phyloP scores from a whole-genome alignment of 1,140 invertebrate species.

The Pseudachorutes palmiensis region DNA sequence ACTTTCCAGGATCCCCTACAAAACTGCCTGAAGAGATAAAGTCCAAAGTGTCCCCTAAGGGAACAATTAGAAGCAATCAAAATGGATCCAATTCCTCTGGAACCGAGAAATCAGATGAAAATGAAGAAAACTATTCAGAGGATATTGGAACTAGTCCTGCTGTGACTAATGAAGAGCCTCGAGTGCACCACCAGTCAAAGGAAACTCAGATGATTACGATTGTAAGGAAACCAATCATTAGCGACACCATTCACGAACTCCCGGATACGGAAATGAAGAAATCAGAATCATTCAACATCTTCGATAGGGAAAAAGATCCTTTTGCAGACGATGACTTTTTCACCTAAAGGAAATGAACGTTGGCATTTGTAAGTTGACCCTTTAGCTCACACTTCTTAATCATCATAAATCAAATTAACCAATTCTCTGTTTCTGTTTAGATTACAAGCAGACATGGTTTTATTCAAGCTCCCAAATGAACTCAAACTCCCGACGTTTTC shows the following conservation, averaged over 20 bases:
- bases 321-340: constrained; percentile 38
- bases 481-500: too few relatives aligned
- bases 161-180: neutral
- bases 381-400: too few relatives aligned
- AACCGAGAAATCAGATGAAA: neutral
- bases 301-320: constrained; percentile 32
- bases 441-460: too few relatives aligned
- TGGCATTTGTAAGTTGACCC: too few relatives aligned
- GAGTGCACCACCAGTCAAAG: neutral
- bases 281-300: constrained; percentile 37
- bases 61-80: neutral
- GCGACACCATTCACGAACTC: constrained; percentile 1
- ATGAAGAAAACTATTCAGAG: constrained; percentile 8
- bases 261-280: constrained; percentile 32
- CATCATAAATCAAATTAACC: too few relatives aligned
- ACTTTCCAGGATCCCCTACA: constrained; percentile 12
- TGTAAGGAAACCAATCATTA: constrained; percentile 8
- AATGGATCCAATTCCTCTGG: neutral
- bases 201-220: neutral
- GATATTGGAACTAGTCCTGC: constrained; percentile 11
- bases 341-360: too few relatives aligned
- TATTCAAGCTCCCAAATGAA: too few relatives aligned
- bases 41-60: neutral
- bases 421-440: too few relatives aligned
- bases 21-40: neutral